These are phyloP conservation scores for Brachionus plicatilis DNA, from an alignment of 1,140 invertebrate species.

Conservation along the genomic window DNA sequence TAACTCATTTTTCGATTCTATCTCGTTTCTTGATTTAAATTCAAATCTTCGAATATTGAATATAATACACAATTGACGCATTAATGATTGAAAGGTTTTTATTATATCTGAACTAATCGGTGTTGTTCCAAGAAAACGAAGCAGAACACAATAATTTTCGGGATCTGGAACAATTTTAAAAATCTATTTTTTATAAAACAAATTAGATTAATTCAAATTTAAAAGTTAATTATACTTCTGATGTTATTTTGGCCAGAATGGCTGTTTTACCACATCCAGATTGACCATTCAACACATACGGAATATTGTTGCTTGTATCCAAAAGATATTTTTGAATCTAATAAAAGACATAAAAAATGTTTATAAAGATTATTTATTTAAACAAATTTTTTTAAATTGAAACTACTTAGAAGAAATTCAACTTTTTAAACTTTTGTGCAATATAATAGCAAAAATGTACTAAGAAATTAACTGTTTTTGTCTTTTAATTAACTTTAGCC, in stretches of 20 bases:
- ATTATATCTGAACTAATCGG: background rate
- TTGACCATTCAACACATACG: slow-evolving; percentile 28
- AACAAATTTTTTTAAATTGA: too few species aligned
- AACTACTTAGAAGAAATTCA: too few species aligned
- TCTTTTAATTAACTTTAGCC: too few species aligned
- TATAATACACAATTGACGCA: background rate
- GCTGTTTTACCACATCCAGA: slow-evolving; percentile 41
- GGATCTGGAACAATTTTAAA: slow-evolving; percentile 10
- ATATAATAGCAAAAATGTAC: too few species aligned
- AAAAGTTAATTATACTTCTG: background rate
- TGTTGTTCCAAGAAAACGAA: slow-evolving; percentile 17
- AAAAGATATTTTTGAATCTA: background rate
- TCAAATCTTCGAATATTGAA: background rate
- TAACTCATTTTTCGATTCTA: background rate
- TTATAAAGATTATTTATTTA: too few species aligned
- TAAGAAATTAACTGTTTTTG: too few species aligned
- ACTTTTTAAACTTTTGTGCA: too few species aligned
- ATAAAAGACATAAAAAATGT: too few species aligned
- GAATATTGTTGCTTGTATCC: background rate
- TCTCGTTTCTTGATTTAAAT: background rate
- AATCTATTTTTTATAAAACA: background rate
- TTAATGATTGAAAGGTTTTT: background rate
- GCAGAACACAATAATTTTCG: background rate
- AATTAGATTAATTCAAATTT: background rate
- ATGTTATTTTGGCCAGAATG: slow-evolving; percentile 20